phyloP scores from a whole-genome alignment of 1,140 invertebrate genomes.

The Orussus abietinus region DNA sequence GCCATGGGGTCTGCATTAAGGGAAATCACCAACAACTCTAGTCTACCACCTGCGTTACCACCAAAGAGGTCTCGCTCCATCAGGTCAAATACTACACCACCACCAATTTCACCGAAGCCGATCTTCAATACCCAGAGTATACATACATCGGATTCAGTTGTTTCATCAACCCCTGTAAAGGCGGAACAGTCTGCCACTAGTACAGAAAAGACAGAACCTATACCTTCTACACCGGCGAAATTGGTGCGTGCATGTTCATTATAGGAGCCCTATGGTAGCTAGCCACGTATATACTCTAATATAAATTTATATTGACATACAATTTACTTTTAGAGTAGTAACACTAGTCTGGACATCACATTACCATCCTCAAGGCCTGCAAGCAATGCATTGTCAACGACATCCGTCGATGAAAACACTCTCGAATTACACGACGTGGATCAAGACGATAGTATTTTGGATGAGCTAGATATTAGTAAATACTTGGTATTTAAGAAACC shows the following conservation, averaged over 20 bases:
- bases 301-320: neutral
- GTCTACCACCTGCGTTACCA: constrained; percentile 71
- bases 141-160: constrained; percentile 37
- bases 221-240: constrained; percentile 29
- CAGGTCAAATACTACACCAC: constrained; percentile 48
- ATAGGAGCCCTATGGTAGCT: too few species aligned
- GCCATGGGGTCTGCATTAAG: constrained; percentile 42
- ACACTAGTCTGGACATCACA: constrained; percentile 32
- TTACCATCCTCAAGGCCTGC: constrained; percentile 36
- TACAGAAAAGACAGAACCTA: constrained; percentile 35
- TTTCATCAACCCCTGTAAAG: constrained; percentile 44
- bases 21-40: constrained; percentile 41
- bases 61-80: constrained; percentile 63
- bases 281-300: neutral
- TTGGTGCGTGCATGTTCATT: too few species aligned
- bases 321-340: constrained; percentile 34
- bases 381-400: constrained; percentile 42
- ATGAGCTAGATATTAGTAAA: constrained; percentile 75
- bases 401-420: constrained; percentile 45
- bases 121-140: constrained; percentile 38
- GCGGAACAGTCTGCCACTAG: constrained; percentile 24
- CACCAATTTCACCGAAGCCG: constrained; percentile 45
- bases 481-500: constrained; percentile 74
- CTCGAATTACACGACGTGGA: constrained; percentile 46
- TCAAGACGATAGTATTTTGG: constrained; percentile 57